A percentile compares a stretch with the other conserved stretches of the same genome.
These are phyloP conservation scores for Pilophorus perplexus DNA, from an alignment of 2,888 invertebrate species.

Conservation along the genomic window DNA sequence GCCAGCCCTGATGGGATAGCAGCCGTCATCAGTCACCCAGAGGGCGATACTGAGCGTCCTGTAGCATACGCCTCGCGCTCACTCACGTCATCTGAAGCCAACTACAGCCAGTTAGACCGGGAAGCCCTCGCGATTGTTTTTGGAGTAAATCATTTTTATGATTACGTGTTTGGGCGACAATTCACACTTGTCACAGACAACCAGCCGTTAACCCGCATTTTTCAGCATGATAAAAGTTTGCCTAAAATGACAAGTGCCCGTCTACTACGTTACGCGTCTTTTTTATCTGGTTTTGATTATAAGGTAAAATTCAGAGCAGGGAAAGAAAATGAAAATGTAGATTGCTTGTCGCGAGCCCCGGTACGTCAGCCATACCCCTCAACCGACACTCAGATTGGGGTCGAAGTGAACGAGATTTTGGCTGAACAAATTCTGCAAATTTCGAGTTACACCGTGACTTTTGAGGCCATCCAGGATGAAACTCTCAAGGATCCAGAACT, in stretches of 20 bases:
- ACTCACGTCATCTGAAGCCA: conserved; percentile 50
- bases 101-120: conserved; percentile 45
- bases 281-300: no score
- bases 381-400: neutral
- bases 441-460: conserved; percentile 21
- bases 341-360: no score
- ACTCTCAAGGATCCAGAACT: conserved; percentile 39
- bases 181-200: conserved; percentile 18
- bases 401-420: neutral
- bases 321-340: conserved; percentile 42
- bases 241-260: conserved; percentile 40
- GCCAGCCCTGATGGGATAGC: conserved; percentile 40
- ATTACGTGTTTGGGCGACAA: neutral
- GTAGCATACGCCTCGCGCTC: conserved; percentile 47
- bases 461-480: conserved; percentile 29
- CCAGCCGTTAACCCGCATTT: conserved; percentile 9
- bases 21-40: conserved; percentile 40
- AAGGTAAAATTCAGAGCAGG: conserved; percentile 16
- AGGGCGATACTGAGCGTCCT: conserved; percentile 40
- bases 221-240: conserved; percentile 29
- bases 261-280: no score
- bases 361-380: conserved; percentile 16
- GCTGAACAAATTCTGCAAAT: conserved; percentile 18
- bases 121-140: conserved; percentile 42
- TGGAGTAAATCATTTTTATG: conserved; percentile 29